Conservation (phyloP, 2,113 vertebrate species). For the Nannobrachium achirus region DNA sequence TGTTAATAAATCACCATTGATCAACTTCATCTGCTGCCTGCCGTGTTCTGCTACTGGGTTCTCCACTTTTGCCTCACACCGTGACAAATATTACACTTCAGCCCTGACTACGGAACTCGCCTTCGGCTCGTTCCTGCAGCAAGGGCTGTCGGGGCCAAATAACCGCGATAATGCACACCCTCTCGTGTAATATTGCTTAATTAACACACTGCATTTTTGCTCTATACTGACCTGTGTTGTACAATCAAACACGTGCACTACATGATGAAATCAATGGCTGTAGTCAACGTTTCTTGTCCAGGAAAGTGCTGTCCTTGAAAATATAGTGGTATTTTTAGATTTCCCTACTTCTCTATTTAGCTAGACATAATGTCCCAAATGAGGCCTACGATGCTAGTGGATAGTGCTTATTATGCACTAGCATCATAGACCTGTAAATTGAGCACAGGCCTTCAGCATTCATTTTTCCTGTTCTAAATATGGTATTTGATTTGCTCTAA, state of each 20-base stretch:
- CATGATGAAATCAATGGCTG: conserved; percentile 41
- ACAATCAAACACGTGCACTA: conserved; percentile 3
- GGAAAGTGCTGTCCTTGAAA: conserved; percentile 8
- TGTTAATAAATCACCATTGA: too few species aligned
- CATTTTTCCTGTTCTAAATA: background rate
- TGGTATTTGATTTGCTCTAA: conserved; percentile 4
- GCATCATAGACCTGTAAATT: conserved; percentile 13
- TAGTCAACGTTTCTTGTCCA: conserved; percentile 29
- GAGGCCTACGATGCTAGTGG: too few species aligned
- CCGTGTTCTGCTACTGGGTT: too few species aligned
- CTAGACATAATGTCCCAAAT: background rate
- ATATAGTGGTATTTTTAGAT: conserved; percentile 25
- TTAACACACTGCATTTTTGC: too few species aligned
- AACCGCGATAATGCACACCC: too few species aligned
- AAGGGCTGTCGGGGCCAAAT: too few species aligned
- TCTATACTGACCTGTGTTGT: background rate
- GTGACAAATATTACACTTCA: too few species aligned
- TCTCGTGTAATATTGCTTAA: too few species aligned
- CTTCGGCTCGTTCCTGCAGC: too few species aligned
- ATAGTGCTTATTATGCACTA: background rate
- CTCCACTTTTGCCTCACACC: too few species aligned
- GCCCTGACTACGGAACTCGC: too few species aligned
- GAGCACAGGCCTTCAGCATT: background rate
- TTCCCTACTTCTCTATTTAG: conserved; percentile 34
- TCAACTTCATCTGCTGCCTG: too few species aligned